A percentile compares a stretch with the other conserved stretches of the same genome.
Conservation (phyloP, 1,140 invertebrate genomes). For the Ridgeia piscesae region DNA sequence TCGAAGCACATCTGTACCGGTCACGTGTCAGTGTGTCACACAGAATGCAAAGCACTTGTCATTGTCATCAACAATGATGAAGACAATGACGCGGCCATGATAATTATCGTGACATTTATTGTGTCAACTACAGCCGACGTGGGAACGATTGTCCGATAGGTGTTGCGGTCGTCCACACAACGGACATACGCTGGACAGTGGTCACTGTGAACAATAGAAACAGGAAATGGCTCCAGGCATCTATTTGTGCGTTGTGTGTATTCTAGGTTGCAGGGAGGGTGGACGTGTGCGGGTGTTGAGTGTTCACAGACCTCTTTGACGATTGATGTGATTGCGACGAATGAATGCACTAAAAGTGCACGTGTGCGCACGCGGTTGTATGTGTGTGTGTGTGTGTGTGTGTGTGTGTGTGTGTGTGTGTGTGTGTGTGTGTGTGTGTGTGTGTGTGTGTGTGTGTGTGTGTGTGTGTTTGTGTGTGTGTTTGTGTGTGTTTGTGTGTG, state of each 20-base stretch:
- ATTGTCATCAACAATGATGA: background rate
- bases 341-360: background rate
- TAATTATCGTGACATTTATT: background rate
- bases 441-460: too few relatives aligned
- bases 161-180: background rate
- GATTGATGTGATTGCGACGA: too few relatives aligned
- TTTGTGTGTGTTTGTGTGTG: too few relatives aligned
- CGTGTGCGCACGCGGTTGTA: background rate
- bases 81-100: background rate
- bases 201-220: background rate
- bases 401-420: background rate
- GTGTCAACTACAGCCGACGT: background rate
- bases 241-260: background rate
- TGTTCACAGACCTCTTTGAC: too few relatives aligned
- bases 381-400: background rate
- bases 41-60: background rate
- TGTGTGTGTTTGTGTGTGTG: too few relatives aligned
- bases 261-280: background rate
- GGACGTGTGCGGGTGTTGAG: background rate
- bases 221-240: background rate
- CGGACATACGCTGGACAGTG: background rate
- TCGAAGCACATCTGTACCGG: background rate
- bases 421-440: too few relatives aligned
- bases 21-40: background rate
- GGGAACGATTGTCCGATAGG: background rate